Percentiles rank a stretch among this genome's conserved stretches.
These are phyloP conservation scores for Epizoanthus illoricatus DNA, from an alignment of 92 coral and sea anemone genomes.

Conservation along the genomic window DNA sequence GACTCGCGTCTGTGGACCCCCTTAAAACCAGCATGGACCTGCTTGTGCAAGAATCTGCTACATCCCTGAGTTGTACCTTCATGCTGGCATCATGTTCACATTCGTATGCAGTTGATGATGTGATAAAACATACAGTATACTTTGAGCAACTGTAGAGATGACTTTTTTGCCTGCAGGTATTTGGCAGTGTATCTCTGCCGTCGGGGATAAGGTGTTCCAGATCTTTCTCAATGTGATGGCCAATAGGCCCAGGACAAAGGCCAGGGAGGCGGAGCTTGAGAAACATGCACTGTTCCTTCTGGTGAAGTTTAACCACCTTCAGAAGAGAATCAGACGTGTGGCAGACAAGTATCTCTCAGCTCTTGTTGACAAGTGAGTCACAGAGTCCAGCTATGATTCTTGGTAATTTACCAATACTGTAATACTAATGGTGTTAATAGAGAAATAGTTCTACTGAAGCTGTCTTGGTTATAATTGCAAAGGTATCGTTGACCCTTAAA, in stretches of 20 bases:
- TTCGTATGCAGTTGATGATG: no score
- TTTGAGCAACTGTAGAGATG: neutral
- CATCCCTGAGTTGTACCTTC: no score
- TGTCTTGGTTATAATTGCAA: no score
- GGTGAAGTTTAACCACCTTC: conserved; percentile 88
- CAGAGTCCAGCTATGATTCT: no score
- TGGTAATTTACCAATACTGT: no score
- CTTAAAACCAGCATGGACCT: no score
- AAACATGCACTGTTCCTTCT: conserved; percentile 90
- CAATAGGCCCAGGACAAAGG: conserved; percentile 80
- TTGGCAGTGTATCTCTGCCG: conserved; percentile 95
- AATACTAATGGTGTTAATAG: no score
- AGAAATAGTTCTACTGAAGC: no score
- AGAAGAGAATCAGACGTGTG: conserved; percentile 86
- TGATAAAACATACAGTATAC: no score
- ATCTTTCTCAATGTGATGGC: conserved; percentile 81
- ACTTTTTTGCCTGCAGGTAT: conserved; percentile 60
- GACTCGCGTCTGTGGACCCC: no score
- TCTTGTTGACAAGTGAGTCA: conserved; percentile 87
- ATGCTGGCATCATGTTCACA: no score
- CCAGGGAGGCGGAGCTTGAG: conserved; percentile 86
- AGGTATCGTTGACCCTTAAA: neutral
- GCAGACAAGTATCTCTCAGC: conserved; percentile 91
- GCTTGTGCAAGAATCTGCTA: no score
- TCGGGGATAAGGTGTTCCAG: conserved; percentile 91